Percentiles rank a stretch among this genome's conserved stretches.
These are phyloP conservation scores for Epinotia brunnichana DNA, from an alignment of 2,888 invertebrate genomes.

Conservation along the genomic window DNA sequence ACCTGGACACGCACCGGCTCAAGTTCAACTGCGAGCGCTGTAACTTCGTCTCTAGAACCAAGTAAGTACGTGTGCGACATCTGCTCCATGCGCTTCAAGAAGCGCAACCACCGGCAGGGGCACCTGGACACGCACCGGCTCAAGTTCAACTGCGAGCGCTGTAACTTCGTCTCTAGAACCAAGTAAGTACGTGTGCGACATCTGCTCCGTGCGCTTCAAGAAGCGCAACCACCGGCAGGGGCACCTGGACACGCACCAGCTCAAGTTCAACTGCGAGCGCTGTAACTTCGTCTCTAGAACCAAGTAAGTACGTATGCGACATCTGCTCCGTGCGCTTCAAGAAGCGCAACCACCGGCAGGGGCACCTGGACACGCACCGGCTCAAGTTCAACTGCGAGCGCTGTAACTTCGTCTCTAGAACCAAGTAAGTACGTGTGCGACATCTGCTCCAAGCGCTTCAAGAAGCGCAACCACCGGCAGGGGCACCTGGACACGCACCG, in stretches of 20 bases:
- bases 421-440: conserved; percentile 12
- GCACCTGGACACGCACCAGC: not conserved
- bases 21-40: conserved; percentile 43
- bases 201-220: not conserved
- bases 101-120: too few relatives aligned
- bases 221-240: too few relatives aligned
- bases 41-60: conserved; percentile 25
- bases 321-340: conserved; percentile 6
- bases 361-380: conserved; percentile 7
- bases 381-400: conserved; percentile 15
- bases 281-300: not conserved
- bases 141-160: not conserved
- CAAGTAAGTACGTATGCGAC: conserved; percentile 7
- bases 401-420: conserved; percentile 7
- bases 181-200: conserved; percentile 29
- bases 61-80: not conserved
- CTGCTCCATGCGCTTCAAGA: too few relatives aligned
- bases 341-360: not conserved
- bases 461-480: not conserved
- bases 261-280: not conserved
- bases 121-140: too few relatives aligned
- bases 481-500: conserved; percentile 7
- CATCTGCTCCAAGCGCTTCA: conserved; percentile 1
- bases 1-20: not conserved
- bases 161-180: not conserved